Conservation (phyloP, 1,140 invertebrate species). For the Ladona fulva region DNA sequence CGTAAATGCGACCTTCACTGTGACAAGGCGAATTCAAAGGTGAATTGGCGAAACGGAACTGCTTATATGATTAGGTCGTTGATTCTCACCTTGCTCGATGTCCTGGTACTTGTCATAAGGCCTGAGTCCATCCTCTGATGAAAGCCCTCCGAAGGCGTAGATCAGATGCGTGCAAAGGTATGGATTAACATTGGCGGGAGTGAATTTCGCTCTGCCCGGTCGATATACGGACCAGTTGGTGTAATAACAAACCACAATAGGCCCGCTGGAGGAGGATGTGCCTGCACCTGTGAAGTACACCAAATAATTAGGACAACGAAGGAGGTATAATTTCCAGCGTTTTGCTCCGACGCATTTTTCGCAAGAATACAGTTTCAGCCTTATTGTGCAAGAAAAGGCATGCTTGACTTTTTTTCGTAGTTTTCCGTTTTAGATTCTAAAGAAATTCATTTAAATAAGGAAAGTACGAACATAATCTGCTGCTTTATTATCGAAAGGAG, state of each 20-base stretch:
- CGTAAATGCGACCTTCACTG: background rate
- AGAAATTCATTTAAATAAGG: too few species aligned
- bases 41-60: too few species aligned
- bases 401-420: too few species aligned
- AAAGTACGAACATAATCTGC: too few species aligned
- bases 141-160: constrained; percentile 89
- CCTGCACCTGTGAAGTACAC: background rate
- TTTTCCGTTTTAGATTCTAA: too few species aligned
- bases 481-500: too few species aligned
- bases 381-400: too few species aligned
- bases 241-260: constrained; percentile 74
- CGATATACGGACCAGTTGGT: constrained; percentile 91
- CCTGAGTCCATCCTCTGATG: constrained; percentile 79
- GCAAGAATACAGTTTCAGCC: too few species aligned
- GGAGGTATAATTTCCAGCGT: too few species aligned
- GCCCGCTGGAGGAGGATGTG: background rate
- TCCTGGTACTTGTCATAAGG: constrained; percentile 93
- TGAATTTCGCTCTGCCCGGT: constrained; percentile 79
- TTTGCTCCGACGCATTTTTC: too few species aligned
- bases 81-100: constrained; percentile 75
- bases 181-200: constrained; percentile 90
- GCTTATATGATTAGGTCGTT: constrained; percentile 16
- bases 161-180: constrained; percentile 91
- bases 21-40: too few species aligned
- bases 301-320: too few species aligned